Evolutionary conservation across 1,140 invertebrate genomes (phyloP), one percentile per base, ranked within the genome.

Genomic region (Drosophila repleta): DNA sequence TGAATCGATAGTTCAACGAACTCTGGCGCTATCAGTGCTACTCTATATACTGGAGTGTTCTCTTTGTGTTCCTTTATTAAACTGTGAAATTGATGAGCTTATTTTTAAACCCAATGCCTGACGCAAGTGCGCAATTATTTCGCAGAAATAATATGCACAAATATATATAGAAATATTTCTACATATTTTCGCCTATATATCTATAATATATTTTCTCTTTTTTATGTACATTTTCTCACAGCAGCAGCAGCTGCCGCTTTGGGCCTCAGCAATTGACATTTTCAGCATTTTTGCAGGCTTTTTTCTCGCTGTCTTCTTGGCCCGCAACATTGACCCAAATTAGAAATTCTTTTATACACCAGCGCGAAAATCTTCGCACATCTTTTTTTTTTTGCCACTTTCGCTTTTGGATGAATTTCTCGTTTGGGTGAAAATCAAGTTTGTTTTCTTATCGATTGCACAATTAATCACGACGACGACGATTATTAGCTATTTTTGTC

Each of bases 291-390:
- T 66, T 75, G 6, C 6, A 26, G 6, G 24, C 46, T 45, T 29
- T 46, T 51, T 32, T 1, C 7, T 11, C 24, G 24, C 0, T 26
- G 32, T 35, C n/a, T 43, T 15, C 55, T 57, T 41, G 18, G 57
- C 43, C 51, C 64, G 43, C 74, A 79, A 73, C 80, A 85, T 84
- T 84, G 80, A 84, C 80, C 80, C 67, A 76, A 78, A 78, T 72
- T 76, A 73, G 37, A 64, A 41, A 76, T 76, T 62, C 70, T 43
- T 61, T 29, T 11, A 35, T 46, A 17, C 46, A 24, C 13, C 58
- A 53, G 49, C 24, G 58, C 24, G 13, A 79, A 66, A 62, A 60
- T 66, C 15, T 71, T 74, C 21, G 32, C 17, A 76, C 18, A 62
- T 65, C 57, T 61, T 52, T 62, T 29, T 29, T 1, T 52, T 57